Base-by-base conservation (phyloP, 2,113 vertebrate genomes). In the Microcebus tavaratra region DNA sequence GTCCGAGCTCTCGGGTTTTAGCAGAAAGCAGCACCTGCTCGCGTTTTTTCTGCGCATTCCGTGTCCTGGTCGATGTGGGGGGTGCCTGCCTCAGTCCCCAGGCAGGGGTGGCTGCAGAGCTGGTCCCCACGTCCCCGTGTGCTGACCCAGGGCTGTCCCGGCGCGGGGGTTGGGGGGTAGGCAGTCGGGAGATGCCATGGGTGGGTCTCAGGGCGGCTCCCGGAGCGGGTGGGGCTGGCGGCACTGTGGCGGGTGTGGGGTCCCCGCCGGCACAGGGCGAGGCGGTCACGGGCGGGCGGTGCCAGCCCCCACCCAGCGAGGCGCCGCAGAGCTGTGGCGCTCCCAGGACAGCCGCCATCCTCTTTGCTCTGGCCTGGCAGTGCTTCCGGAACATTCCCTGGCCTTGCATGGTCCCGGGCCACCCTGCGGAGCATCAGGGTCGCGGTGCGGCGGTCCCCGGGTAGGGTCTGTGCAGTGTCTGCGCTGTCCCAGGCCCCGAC, bases 81-180 rank as follows among this genome's bases (percentile, higher is more conserved):
- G 12, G 21, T 1, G 2, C 8, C 59, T 5, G 29, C 34, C 21
- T 21, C 2, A 0, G 0, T 70, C n/a, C 8, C 4, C 39, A 3
- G 45, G 61, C 6, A 8, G 57, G 2, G 9, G 2, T 4, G 65
- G 53, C 53, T 13, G 55, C 57, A 5, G 36, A 10, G 2, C 2
- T 39, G 31, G 57, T 83, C 88, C n/a, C n/a, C n/a, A n/a, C n/a
- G n/a, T n/a, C n/a, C 83, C 31, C 34, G 1, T 0, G 20, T 29
- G n/a, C 73, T 31, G 15, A 39, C 6, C 1, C 5, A 42, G 15
- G 73, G 73, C 23, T 1, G 6, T 5, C 70, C 42, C n/a, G 29
- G 11, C 10, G 65, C 0, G 42, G 42, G 42, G 42, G 42, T 8
- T 6, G 5, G 39, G 59, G 25, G 17, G 8, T 2, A 8, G 12